Conservation (phyloP, 2,113 vertebrate genomes). For the Aspidoscelis tigris region DNA sequence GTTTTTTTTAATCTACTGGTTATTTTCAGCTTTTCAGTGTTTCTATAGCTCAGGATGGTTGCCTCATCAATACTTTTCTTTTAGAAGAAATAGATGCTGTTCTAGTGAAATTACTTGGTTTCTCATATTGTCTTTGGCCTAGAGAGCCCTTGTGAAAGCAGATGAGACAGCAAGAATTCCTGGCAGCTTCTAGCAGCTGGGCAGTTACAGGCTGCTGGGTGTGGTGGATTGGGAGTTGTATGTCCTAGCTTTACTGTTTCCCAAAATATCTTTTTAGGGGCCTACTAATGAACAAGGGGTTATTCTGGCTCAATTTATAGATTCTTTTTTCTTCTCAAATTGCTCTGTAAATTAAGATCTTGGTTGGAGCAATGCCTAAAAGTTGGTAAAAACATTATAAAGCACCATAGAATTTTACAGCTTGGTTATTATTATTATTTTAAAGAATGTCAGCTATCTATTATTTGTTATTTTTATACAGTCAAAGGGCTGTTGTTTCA, state of each 20-base stretch:
- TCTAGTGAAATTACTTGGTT: not conserved
- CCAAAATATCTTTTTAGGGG: conserved; percentile 6
- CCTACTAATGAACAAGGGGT: conserved; percentile 5
- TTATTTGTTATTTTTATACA: not conserved
- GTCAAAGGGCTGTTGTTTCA: not conserved
- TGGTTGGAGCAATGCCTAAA: not conserved
- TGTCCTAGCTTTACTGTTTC: conserved; percentile 9
- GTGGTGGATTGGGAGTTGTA: not conserved
- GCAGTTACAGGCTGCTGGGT: not conserved
- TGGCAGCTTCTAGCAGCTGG: not conserved
- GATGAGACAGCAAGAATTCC: conserved; percentile 6
- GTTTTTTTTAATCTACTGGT: not conserved
- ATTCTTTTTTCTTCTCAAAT: not conserved
- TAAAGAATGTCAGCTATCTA: conserved; percentile 4
- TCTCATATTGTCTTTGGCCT: conserved; percentile 4
- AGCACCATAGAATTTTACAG: not conserved
- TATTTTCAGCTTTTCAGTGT: not conserved
- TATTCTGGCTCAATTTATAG: conserved; percentile 23
- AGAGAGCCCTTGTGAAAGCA: not conserved
- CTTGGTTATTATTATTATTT: not conserved
- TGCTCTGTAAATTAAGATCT: not conserved
- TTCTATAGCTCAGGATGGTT: not conserved
- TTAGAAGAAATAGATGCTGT: not conserved
- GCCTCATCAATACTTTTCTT: not conserved
- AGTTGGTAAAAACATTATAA: not conserved